Base-by-base conservation (phyloP, 2,888 invertebrate genomes). In the Pyrochroa serraticornis region DNA sequence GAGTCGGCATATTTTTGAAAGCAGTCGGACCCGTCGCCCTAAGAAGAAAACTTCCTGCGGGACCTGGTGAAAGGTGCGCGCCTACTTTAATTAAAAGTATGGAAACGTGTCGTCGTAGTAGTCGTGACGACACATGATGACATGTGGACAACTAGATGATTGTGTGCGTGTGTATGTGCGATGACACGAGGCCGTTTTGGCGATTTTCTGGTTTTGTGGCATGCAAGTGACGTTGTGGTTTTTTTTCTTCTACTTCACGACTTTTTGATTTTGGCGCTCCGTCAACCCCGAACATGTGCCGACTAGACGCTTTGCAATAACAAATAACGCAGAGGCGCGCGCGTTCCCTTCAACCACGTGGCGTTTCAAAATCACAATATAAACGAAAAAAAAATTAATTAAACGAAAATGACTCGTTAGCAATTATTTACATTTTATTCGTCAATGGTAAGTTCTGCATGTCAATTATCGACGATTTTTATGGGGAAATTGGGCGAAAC, bases 1-100 rank as follows among this genome's bases (percentile, higher is more conserved):
- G 77, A 80, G 78, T 79, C 79, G 79, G 79, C 78, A 80, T 80
- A 80, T 80, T 80, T 80, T 79, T 79, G 78, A 79, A 79, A 79
- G 77, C 80, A 79, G 78, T 78, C 77, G 78, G 78, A 77, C 76
- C 74, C 75, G 75, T 75, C 73, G 74, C 72, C 75, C 76, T 72
- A 71, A 68, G 71, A 73, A 77, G 76, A 74, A 72, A 71, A 70
- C 70, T 68, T 69, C 70, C 70, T 60, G 59, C 68, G 62, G 65
- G 65, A 63, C 60, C 64, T 50, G 62, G 60, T 65, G 66, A 64
- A 70, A 73, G 73, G 73, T 73, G 74, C 73, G 72, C 71, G 71
- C 63, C 58, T 6, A 9, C 35, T 35, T 10, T 9, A 3, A 35
- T 10, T 35, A 10, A 33, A 7, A 10, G 10, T n/a, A 3, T n/a